Evolutionary conservation across 2,888 invertebrate genomes (phyloP), one percentile per base, ranked within the genome.

Genomic region (Yponomeuta malinellus): DNA sequence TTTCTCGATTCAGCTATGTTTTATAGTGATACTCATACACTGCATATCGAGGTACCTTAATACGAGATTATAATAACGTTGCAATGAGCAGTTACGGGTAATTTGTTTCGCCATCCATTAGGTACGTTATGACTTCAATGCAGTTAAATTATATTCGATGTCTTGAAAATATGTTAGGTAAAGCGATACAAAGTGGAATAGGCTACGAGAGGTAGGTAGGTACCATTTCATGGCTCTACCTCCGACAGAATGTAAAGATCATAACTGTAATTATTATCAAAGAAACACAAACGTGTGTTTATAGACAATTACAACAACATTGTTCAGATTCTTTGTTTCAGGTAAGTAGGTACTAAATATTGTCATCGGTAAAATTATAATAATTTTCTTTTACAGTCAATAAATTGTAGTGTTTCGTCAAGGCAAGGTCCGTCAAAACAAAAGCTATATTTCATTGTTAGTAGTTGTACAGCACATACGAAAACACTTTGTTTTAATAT

Each of bases 161-260:
- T 65, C 29, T 23, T 3, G 10, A 65, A 29, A 75, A 76, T 75
- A 59, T 15, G 52, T 59, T 59, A 59, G 52, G 52, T 59, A 59
- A 59, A 59, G 52, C 52, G 52, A 59, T 59, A 59, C 52, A 59
- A 59, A 59, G 52, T 59, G 12, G 52, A 5, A 12, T 59, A 12
- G 15, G 15, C 52, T 59, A 59, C 15, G 15, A 15, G 12, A 59
- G 52, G 52, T 59, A 59, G 52, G 52, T 59, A 59, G 52, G 52
- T 59, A 59, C 52, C 15, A 43, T 43, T 43, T 43, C 43, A 43
- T 43, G 43, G 8, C 43, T 52, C 52, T 59, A 15, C 52, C 52
- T 59, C 43, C 8, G 52, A 5, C 15, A 59, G 52, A 59, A 59
- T 59, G 52, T 59, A 59, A 59, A 59, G 52, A 59, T 59, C 52